Evolutionary conservation across 2,797 vertebrate genomes (phyloP).

Genomic region (Melanotaenia pygmaea): DNA sequence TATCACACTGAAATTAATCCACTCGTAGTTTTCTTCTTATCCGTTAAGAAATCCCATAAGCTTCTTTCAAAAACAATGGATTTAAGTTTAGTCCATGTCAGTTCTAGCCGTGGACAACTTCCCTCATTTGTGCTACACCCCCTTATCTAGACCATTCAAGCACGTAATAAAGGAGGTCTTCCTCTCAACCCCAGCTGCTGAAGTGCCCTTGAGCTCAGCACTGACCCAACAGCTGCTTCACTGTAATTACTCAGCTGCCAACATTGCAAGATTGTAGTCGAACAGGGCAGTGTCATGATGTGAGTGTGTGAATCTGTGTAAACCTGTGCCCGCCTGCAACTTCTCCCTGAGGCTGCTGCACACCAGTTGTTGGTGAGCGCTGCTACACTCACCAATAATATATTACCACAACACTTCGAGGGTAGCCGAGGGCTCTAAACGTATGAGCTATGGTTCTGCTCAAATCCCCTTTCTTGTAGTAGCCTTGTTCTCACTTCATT

Average conservation of each 20-base stretch:
- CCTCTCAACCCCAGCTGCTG: slow-evolving; percentile 43
- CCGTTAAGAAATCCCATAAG: slow-evolving; percentile 36
- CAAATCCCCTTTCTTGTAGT: slow-evolving; percentile 8
- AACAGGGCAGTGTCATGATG: slow-evolving; percentile 42
- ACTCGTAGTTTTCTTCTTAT: slow-evolving; percentile 27
- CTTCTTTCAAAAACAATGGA: slow-evolving; percentile 46
- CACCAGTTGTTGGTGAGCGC: background rate
- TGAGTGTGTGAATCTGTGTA: slow-evolving; percentile 46
- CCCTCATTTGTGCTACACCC: slow-evolving; percentile 22
- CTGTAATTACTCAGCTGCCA: slow-evolving; percentile 60
- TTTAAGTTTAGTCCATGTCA: slow-evolving; percentile 38
- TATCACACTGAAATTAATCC: slow-evolving; percentile 46
- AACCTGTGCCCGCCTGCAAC: slow-evolving; percentile 32
- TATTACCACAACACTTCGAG: slow-evolving; percentile 33
- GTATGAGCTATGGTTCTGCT: slow-evolving; percentile 9
- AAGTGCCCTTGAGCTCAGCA: slow-evolving; percentile 73
- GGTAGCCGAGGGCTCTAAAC: slow-evolving; percentile 21
- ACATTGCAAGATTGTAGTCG: slow-evolving; percentile 41
- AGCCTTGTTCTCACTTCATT: slow-evolving; percentile 48
- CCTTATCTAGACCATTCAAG: slow-evolving; percentile 43
- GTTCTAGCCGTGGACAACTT: slow-evolving; percentile 13
- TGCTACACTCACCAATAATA: slow-evolving; percentile 10
- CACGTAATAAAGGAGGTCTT: slow-evolving; percentile 52
- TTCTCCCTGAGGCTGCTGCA: slow-evolving; percentile 33
- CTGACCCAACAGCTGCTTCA: slow-evolving; percentile 58